Conservation (phyloP, 37 sponge, comb jelly and placozoan species). For the Hexactinellida sp. region DNA sequence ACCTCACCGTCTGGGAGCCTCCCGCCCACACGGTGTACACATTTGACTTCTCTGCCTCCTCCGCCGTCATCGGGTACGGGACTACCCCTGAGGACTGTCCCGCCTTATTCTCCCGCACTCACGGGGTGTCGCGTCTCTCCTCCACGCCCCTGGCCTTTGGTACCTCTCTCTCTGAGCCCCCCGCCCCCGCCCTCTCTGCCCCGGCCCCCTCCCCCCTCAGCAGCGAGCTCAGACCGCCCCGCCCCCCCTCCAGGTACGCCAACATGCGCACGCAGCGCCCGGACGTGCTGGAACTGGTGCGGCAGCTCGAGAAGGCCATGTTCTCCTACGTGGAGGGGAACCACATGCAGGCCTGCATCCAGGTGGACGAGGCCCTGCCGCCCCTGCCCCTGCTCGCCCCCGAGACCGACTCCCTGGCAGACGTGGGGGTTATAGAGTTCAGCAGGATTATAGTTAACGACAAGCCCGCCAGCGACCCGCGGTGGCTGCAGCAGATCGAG, state of each 20-base stretch:
- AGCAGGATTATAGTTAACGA: slow-evolving; percentile 54
- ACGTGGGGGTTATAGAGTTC: slow-evolving; percentile 32
- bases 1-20: not conserved
- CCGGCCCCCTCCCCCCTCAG: not conserved
- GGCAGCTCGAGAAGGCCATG: slow-evolving; percentile 2
- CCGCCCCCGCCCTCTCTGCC: not conserved
- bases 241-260: not conserved
- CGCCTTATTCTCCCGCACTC: slow-evolving; percentile 29
- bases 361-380: slow-evolving; percentile 3
- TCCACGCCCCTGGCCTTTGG: not conserved
- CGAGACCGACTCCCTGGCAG: slow-evolving; percentile 33
- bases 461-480: slow-evolving; percentile 40
- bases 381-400: not conserved
- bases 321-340: slow-evolving; percentile 3
- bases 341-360: not conserved
- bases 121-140: slow-evolving; percentile 32
- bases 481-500: slow-evolving; percentile 31
- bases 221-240: not conserved
- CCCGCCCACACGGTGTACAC: not conserved
- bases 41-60: not conserved
- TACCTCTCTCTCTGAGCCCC: not conserved
- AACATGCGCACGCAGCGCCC: not conserved
- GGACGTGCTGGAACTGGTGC: not conserved
- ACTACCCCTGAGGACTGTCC: not conserved
- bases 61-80: not conserved